These are phyloP conservation scores for Calyptomena viridis DNA, from an alignment of 2,113 vertebrate genomes.

Conservation along the genomic window DNA sequence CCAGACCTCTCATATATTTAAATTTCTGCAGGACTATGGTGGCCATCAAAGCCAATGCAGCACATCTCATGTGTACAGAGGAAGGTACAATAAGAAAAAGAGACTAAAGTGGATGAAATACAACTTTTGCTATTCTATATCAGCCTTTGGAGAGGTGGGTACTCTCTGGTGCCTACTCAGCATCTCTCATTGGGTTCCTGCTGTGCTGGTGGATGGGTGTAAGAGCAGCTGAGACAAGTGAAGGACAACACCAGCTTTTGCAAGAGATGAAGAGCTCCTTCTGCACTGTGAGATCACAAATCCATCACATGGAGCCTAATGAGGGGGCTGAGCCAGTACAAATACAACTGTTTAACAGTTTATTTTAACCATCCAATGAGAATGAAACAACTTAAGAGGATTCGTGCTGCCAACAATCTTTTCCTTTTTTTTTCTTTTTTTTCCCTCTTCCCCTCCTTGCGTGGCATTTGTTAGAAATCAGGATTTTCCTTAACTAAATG, in stretches of 20 bases:
- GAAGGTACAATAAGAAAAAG: neutral
- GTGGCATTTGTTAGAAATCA: conserved; percentile 70
- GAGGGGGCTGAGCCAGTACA: conserved; percentile 51
- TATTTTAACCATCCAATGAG: conserved; percentile 57
- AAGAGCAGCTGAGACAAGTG: neutral
- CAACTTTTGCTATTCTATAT: neutral
- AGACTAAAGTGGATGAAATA: neutral
- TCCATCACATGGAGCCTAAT: conserved; percentile 37
- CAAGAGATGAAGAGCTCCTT: conserved; percentile 11
- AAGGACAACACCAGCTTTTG: neutral
- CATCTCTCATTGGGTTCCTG: neutral
- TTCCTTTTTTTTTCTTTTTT: neutral
- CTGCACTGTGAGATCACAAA: conserved; percentile 9
- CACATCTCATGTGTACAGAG: neutral
- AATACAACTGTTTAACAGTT: conserved; percentile 67
- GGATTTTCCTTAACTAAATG: conserved; percentile 55
- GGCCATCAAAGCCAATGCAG: neutral
- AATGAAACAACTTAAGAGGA: conserved; percentile 21
- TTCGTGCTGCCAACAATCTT: conserved; percentile 26
- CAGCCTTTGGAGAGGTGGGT: neutral
- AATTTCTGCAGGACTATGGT: neutral
- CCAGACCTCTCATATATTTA: neutral
- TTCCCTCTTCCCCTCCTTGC: neutral
- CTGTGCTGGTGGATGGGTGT: neutral
- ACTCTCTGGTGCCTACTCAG: neutral